Evolutionary conservation across 2,888 invertebrate genomes (phyloP), one percentile per base, ranked within the genome.

Genomic region (Protophormia terraenovae): DNA sequence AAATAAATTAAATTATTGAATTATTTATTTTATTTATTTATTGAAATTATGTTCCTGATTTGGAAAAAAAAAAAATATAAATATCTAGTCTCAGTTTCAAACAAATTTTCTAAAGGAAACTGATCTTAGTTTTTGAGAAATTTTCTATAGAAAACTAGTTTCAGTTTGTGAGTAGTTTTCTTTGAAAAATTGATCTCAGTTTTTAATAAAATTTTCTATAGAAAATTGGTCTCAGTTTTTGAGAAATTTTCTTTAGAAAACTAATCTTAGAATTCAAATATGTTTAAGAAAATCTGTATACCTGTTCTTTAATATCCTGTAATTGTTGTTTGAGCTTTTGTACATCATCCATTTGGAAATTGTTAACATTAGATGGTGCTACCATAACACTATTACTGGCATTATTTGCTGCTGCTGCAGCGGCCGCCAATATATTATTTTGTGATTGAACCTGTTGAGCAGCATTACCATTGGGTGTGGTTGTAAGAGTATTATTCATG

Each of bases 251-350:
- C 4, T n/a, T 12, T 1, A 41, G 41, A n/a, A 41, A 1, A 4
- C 4, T 5, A 41, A 3, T 12, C 41, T 12, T 38, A 2, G 35
- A n/a, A n/a, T n/a, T 35, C 10, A 35, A 35, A 1, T 10, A 35
- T 41, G 5, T 6, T 41, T 41, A n/a, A 35, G 10, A 8, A 7
- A 35, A 50, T 12, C 12, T 10, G 89, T n/a, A n/a, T 91, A 97
- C 98, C 95, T 98, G 98, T 93, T 99, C 98, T 92, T 98, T 98
- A 90, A 99, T 98, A 92, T 99, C 99, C 93, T 98, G 98, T 86
- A 99, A 93, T 91, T 99, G 98, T 91, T 99, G 98, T 91, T 97
- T 97, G 55, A 98, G 93, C 91, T 97, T 97, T 91, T 97, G 96
- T 78, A 98, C 96, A 93, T 98, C 98, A 82, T 95, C 95, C 82